Evolutionary conservation across 2,113 vertebrate species (phyloP).

Genomic region (Antennarius striatus): DNA sequence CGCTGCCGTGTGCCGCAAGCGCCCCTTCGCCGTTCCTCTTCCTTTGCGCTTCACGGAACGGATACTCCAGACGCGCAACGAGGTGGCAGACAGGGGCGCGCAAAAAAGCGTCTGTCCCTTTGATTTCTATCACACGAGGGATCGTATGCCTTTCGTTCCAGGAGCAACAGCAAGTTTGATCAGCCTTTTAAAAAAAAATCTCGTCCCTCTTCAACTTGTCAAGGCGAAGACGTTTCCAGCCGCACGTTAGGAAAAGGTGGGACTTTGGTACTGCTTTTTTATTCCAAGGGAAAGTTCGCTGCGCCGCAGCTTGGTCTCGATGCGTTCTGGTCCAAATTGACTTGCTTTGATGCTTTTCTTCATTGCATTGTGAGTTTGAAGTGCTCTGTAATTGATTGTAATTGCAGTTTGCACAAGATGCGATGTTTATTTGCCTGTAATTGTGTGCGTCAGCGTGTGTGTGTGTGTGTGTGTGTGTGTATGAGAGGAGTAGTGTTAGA

Average conservation of each 20-base stretch:
- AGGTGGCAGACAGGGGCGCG: slow-evolving; percentile 52
- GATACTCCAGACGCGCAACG: slow-evolving; percentile 64
- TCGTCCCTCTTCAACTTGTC: slow-evolving; percentile 48
- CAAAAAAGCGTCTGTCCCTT: slow-evolving; percentile 35
- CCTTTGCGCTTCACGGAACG: slow-evolving; percentile 42
- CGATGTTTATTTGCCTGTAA: not conserved
- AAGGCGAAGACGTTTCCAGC: slow-evolving; percentile 25
- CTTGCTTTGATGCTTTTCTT: not conserved
- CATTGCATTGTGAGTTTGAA: slow-evolving; percentile 5
- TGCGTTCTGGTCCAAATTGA: slow-evolving; percentile 6
- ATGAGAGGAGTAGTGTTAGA: not conserved
- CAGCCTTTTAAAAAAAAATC: slow-evolving; percentile 11
- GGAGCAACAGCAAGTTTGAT: slow-evolving; percentile 51
- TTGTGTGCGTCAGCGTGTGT: not conserved
- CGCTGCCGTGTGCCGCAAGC: slow-evolving; percentile 33
- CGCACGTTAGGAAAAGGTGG: slow-evolving; percentile 48
- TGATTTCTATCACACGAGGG: slow-evolving; percentile 41
- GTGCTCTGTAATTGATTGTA: not conserved
- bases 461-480: not conserved
- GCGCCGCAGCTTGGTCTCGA: slow-evolving; percentile 5
- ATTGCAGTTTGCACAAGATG: slow-evolving; percentile 1
- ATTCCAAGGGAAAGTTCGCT: slow-evolving; percentile 60
- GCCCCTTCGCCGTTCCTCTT: slow-evolving; percentile 30
- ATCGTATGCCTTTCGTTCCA: slow-evolving; percentile 61
- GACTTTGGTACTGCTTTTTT: slow-evolving; percentile 51